These are phyloP conservation scores for Eulacestoma nigropectus DNA, from an alignment of 2,113 vertebrate species.

Conservation along the genomic window DNA sequence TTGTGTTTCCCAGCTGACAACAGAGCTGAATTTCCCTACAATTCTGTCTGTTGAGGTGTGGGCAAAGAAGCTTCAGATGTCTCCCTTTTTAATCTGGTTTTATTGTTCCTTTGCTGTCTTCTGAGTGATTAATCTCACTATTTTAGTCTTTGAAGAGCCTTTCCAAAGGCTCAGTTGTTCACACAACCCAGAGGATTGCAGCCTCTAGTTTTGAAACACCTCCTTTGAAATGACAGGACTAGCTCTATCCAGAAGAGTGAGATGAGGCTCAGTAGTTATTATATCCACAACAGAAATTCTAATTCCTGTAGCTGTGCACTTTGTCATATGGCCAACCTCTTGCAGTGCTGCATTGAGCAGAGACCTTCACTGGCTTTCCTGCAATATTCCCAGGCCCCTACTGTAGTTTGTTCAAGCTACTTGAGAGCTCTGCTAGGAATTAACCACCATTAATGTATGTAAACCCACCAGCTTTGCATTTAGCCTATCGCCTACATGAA, in stretches of 20 bases:
- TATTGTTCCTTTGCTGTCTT: conserved; percentile 3
- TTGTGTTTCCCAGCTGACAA: not conserved
- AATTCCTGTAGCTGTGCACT: not conserved
- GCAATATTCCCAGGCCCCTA: not conserved
- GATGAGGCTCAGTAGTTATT: not conserved
- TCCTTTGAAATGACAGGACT: not conserved
- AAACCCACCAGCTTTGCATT: not conserved
- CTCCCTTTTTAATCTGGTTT: not conserved
- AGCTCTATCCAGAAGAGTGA: not conserved
- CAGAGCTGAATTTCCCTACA: not conserved
- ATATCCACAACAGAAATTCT: not conserved
- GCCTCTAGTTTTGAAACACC: not conserved
- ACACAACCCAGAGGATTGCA: not conserved
- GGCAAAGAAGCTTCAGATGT: not conserved
- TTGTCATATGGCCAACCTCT: not conserved
- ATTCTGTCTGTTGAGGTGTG: not conserved
- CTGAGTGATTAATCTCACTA: conserved; percentile 4
- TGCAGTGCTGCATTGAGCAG: not conserved
- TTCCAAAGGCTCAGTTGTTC: not conserved
- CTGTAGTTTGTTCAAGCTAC: not conserved
- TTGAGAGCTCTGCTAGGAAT: not conserved
- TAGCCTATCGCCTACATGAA: rapidly evolving
- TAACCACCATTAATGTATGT: not conserved
- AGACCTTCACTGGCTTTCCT: not conserved
- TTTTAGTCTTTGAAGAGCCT: not conserved